phyloP scores from a whole-genome alignment of 2,888 invertebrate genomes.

The Drosophila anomelani region DNA sequence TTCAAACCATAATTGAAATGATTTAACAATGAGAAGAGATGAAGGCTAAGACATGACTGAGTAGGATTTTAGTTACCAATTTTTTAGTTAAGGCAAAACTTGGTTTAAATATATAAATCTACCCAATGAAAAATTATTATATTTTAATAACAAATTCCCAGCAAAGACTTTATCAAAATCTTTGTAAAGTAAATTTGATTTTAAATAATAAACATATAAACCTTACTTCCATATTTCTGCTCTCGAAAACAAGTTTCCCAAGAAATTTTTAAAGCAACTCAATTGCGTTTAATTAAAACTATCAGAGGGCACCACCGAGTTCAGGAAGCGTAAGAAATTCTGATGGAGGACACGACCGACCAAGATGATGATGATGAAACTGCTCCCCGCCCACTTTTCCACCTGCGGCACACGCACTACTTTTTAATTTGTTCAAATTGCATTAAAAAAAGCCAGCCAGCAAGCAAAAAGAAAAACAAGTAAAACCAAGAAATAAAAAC shows the following conservation, averaged over 20 bases:
- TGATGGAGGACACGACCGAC: constrained; percentile 7
- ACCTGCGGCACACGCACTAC: constrained; percentile 60
- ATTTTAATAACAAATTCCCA: no score
- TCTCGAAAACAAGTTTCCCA: background rate
- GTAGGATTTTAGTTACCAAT: constrained; percentile 6
- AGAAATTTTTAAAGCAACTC: constrained; percentile 22
- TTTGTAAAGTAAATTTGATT: no score
- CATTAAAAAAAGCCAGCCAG: constrained; percentile 50
- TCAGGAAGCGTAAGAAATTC: constrained; percentile 30
- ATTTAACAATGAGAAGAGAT: constrained; percentile 58
- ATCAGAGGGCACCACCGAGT: constrained; percentile 21
- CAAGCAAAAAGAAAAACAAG: constrained; percentile 1
- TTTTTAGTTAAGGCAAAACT: background rate
- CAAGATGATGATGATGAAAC: constrained; percentile 24
- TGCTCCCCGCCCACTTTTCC: constrained; percentile 6
- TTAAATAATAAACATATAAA: background rate
- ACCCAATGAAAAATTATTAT: background rate
- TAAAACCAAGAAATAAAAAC: constrained; percentile 33
- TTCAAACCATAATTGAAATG: constrained; percentile 61
- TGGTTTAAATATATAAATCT: background rate
- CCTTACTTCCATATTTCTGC: background rate
- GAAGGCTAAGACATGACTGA: background rate
- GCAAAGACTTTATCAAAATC: no score
- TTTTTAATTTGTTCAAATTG: constrained; percentile 78
- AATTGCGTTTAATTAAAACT: constrained; percentile 50